These are phyloP conservation scores for Caenorhabditis sp. DNA, from an alignment of 2,888 invertebrate genomes.

Conservation along the genomic window DNA sequence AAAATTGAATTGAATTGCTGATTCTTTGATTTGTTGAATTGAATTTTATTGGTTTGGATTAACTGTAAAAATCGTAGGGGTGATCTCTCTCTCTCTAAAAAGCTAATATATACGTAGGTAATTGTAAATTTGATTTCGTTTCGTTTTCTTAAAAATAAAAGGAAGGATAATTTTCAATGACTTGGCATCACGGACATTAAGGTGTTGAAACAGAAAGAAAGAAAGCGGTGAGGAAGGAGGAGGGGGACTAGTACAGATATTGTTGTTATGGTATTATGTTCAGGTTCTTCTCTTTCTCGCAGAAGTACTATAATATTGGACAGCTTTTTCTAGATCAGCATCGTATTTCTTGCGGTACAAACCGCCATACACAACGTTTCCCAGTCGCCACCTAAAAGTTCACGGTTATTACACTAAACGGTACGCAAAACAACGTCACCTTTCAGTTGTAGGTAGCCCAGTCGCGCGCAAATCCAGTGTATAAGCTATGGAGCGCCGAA, in stretches of 20 bases:
- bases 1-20: too few species aligned
- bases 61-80: too few species aligned
- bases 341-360: conserved; percentile 69
- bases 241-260: conserved; percentile 32
- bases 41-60: too few species aligned
- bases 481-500: conserved; percentile 76
- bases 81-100: too few species aligned
- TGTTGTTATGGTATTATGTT: conserved; percentile 9
- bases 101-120: too few species aligned
- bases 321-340: conserved; percentile 63
- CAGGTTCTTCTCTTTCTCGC: conserved; percentile 58
- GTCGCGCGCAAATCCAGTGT: conserved; percentile 75
- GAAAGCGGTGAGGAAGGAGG: not conserved
- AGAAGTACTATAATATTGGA: conserved; percentile 66
- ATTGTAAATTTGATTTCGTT: too few species aligned
- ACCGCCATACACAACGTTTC: conserved; percentile 73
- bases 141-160: conserved; percentile 39
- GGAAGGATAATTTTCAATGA: conserved; percentile 64
- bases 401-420: not conserved
- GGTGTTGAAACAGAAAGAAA: conserved; percentile 38
- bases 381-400: conserved; percentile 71
- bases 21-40: too few species aligned
- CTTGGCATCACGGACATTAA: conserved; percentile 58
- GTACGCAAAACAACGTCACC: conserved; percentile 50
- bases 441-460: conserved; percentile 75